These are phyloP conservation scores for Nannospalax galili DNA, from an alignment of 2,113 vertebrate genomes.

Conservation along the genomic window DNA sequence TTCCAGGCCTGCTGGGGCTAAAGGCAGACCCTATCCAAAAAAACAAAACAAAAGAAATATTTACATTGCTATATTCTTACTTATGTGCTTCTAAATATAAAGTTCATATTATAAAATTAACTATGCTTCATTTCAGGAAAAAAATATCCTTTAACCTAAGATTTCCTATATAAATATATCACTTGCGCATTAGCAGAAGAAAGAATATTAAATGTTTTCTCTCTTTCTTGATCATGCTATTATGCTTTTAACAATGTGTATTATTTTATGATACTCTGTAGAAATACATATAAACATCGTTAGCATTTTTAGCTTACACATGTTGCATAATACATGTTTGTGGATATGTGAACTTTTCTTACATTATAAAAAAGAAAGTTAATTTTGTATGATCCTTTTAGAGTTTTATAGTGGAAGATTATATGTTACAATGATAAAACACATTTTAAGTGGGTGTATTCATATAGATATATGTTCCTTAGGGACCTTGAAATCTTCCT, in stretches of 20 bases:
- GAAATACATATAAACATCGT: neutral
- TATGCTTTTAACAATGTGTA: neutral
- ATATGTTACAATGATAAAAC: neutral
- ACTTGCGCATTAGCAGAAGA: neutral
- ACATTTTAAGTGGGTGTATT: neutral
- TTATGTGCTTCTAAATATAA: neutral
- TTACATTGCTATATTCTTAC: conserved; percentile 27
- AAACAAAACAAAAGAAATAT: neutral
- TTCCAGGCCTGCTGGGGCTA: too few relatives aligned
- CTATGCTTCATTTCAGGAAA: conserved; percentile 3
- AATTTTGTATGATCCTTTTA: conserved; percentile 2
- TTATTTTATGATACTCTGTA: neutral
- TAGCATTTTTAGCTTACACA: neutral
- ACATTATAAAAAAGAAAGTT: conserved; percentile 16
- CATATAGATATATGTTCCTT: neutral
- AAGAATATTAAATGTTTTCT: neutral
- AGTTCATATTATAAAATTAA: conserved; percentile 33
- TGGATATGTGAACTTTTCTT: neutral
- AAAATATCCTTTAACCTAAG: neutral
- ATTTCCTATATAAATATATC: neutral
- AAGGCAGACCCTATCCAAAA: too few relatives aligned
- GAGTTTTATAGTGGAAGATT: neutral
- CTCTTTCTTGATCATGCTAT: neutral
- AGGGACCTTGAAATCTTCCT: neutral
- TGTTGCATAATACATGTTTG: neutral